A percentile compares a stretch with the other conserved stretches of the same genome.
These are phyloP conservation scores for Hermetia illucens DNA, from an alignment of 1,140 invertebrate species.

Conservation along the genomic window DNA sequence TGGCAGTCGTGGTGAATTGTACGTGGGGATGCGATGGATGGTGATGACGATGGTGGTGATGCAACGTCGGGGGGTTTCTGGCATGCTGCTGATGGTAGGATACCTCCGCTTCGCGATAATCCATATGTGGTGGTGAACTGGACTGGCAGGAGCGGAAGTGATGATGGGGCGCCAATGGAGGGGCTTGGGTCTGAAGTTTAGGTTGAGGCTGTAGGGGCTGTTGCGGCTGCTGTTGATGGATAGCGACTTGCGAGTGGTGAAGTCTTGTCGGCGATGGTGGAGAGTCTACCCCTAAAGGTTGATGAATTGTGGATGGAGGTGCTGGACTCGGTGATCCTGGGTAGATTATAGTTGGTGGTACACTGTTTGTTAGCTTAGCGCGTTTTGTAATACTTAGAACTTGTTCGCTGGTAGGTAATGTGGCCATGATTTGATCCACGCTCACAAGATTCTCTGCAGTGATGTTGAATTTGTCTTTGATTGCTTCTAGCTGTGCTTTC, in stretches of 20 bases:
- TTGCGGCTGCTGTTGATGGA: constrained; percentile 37
- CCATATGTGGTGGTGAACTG: constrained; percentile 10
- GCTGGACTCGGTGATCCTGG: constrained; percentile 45
- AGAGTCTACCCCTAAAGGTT: constrained; percentile 32
- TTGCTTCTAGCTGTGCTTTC: constrained; percentile 79
- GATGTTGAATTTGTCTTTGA: constrained; percentile 88
- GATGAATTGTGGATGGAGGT: constrained; percentile 51
- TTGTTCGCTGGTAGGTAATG: constrained; percentile 66
- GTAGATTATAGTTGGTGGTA: constrained; percentile 35
- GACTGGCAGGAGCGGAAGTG: constrained; percentile 7
- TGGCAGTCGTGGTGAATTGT: constrained; percentile 12
- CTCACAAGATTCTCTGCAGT: constrained; percentile 72
- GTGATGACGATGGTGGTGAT: background rate
- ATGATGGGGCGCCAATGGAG: constrained; percentile 9
- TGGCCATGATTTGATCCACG: constrained; percentile 73
- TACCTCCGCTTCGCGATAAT: constrained; percentile 15
- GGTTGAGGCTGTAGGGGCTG: constrained; percentile 33
- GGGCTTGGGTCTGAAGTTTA: constrained; percentile 34
- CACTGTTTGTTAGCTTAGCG: constrained; percentile 43
- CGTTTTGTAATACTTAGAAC: constrained; percentile 67
- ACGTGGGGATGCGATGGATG: background rate
- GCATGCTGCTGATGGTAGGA: constrained; percentile 11
- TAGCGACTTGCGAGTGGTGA: constrained; percentile 35
- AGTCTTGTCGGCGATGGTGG: constrained; percentile 21
- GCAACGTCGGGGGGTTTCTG: constrained; percentile 4